These are phyloP conservation scores for Cichladusa arquata DNA, from an alignment of 2,113 vertebrate genomes.

Conservation along the genomic window DNA sequence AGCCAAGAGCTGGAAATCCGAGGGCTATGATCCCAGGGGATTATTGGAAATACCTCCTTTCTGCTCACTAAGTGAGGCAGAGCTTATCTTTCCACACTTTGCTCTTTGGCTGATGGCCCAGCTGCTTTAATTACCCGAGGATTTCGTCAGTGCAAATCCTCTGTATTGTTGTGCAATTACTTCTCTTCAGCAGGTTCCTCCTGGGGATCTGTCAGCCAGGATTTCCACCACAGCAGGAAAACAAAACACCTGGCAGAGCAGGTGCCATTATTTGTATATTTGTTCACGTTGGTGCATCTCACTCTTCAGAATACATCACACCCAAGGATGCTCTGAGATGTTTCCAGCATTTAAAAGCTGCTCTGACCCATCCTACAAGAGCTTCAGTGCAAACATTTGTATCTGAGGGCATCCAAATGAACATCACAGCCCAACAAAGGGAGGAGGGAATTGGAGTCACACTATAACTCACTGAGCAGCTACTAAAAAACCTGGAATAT, in stretches of 20 bases:
- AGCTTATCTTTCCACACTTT: neutral
- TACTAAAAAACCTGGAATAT: neutral
- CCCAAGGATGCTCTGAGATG: rapidly evolving
- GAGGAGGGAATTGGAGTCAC: neutral
- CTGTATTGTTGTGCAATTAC: neutral
- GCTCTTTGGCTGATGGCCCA: neutral
- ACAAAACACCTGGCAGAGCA: neutral
- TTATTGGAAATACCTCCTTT: neutral
- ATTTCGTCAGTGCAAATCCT: neutral
- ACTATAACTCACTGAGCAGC: neutral
- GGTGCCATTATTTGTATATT: neutral
- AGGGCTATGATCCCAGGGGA: neutral
- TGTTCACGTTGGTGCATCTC: neutral
- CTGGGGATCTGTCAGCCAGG: neutral
- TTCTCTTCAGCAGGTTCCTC: slow-evolving; percentile 3
- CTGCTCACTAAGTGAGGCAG: neutral
- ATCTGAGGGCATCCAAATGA: neutral
- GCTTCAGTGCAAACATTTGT: neutral
- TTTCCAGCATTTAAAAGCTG: neutral
- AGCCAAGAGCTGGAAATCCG: neutral
- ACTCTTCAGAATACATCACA: neutral
- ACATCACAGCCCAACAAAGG: neutral
- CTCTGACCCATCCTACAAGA: neutral
- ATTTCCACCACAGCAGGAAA: neutral
- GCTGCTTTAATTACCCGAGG: slow-evolving; percentile 26